Conservation (phyloP, 2,888 invertebrate species). For the Drosophila diplacantha region DNA sequence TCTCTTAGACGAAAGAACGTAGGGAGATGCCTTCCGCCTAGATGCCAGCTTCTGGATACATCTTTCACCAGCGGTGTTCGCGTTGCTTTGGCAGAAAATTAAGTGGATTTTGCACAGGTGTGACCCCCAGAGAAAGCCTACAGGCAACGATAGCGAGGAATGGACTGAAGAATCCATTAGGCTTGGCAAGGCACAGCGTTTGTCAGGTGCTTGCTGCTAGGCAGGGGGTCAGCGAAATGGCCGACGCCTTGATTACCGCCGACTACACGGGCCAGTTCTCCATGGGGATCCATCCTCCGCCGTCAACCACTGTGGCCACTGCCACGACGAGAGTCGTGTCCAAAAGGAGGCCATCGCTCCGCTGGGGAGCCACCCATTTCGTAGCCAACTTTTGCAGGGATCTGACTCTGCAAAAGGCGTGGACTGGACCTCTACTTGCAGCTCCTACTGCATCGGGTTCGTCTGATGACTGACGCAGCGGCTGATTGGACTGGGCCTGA, state of each 20-base stretch:
- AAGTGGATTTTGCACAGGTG: conserved; percentile 26
- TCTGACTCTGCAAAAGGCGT: background rate
- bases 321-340: conserved; percentile 30
- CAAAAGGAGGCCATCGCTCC: conserved; percentile 38
- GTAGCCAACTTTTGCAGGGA: conserved; percentile 41
- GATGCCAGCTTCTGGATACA: background rate
- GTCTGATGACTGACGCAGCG: conserved; percentile 42
- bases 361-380: conserved; percentile 42
- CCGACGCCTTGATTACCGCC: conserved; percentile 49
- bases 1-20: too few relatives aligned
- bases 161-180: background rate
- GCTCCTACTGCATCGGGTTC: conserved; percentile 51
- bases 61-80: background rate
- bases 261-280: conserved; percentile 47
- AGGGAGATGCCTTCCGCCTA: too few relatives aligned
- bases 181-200: conserved; percentile 45
- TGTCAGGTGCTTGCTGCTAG: conserved; percentile 46
- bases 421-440: conserved; percentile 16
- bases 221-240: conserved; percentile 48
- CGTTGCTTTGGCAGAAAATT: conserved; percentile 40
- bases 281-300: conserved; percentile 50
- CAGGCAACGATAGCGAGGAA: background rate
- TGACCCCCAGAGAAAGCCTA: conserved; percentile 22
- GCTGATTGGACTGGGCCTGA: conserved; percentile 54
- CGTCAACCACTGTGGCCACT: conserved; percentile 34